Conservation (phyloP, 1,140 invertebrate species). For the Trachymyrmex cornetzi region DNA sequence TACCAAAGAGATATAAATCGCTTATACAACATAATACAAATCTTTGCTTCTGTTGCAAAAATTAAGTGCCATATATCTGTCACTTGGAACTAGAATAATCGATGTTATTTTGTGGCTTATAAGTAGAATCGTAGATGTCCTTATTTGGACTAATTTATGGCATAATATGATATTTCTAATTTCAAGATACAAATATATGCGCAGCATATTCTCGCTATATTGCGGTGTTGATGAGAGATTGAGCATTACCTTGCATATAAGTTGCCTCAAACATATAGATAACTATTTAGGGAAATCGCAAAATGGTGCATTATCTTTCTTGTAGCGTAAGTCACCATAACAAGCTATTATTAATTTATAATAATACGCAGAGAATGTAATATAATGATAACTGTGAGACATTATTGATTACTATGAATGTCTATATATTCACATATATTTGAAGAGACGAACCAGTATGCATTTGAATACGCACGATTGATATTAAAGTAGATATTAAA, state of each 20-base stretch:
- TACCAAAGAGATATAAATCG: background rate
- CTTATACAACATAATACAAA: conserved; percentile 28
- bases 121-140: conserved; percentile 22
- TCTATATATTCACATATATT: conserved; percentile 76
- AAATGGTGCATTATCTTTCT: conserved; percentile 73
- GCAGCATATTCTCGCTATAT: conserved; percentile 25
- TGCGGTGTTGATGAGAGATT: conserved; percentile 31
- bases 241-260: conserved; percentile 51
- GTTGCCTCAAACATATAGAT: conserved; percentile 45
- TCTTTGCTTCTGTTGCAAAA: conserved; percentile 40
- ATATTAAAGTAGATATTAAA: conserved; percentile 42
- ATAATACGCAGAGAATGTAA: conserved; percentile 67
- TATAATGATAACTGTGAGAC: conserved; percentile 70
- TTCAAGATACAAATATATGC: conserved; percentile 47
- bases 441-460: conserved; percentile 60
- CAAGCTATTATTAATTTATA: conserved; percentile 69
- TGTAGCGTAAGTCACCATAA: conserved; percentile 56
- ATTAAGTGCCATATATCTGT: conserved; percentile 50
- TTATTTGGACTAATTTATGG: conserved; percentile 14
- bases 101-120: conserved; percentile 42
- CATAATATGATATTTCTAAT: conserved; percentile 49
- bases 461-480: conserved; percentile 65
- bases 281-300: conserved; percentile 65
- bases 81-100: conserved; percentile 31
- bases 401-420: conserved; percentile 69